These are phyloP conservation scores for Todiramphus chloris DNA, from an alignment of 2,113 vertebrate species.

Conservation along the genomic window DNA sequence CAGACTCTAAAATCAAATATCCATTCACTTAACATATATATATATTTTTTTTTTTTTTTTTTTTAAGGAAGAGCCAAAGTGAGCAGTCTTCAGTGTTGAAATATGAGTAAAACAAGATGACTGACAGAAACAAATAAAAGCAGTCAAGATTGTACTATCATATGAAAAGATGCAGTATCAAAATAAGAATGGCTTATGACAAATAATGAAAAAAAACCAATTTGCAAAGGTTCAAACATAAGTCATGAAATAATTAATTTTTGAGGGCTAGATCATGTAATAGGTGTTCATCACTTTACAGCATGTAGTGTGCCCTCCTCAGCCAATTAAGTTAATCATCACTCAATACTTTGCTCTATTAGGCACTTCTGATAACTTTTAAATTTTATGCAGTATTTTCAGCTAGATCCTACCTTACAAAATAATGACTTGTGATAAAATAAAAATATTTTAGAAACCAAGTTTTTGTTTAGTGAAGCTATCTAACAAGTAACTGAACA, in stretches of 20 bases:
- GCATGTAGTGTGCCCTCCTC: not conserved
- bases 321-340: not conserved
- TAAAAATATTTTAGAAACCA: constrained; percentile 5
- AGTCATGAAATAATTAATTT: constrained; percentile 69
- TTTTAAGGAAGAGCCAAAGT: not conserved
- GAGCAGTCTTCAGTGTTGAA: not conserved
- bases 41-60: too few species aligned
- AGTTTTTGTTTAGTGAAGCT: not conserved
- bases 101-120: not conserved
- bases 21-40: not conserved
- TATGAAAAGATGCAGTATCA: not conserved
- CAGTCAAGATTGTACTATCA: not conserved
- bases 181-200: not conserved
- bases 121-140: not conserved
- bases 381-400: constrained; percentile 64
- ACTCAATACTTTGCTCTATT: not conserved
- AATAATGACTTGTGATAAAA: constrained; percentile 63
- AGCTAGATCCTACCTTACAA: constrained; percentile 45
- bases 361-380: constrained; percentile 42
- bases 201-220: not conserved
- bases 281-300: not conserved
- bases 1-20: not conserved
- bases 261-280: not conserved
- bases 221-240: constrained; percentile 54
- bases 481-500: not conserved